These are phyloP conservation scores for Dilophus febrilis DNA, from an alignment of 2,888 invertebrate species.

Conservation along the genomic window DNA sequence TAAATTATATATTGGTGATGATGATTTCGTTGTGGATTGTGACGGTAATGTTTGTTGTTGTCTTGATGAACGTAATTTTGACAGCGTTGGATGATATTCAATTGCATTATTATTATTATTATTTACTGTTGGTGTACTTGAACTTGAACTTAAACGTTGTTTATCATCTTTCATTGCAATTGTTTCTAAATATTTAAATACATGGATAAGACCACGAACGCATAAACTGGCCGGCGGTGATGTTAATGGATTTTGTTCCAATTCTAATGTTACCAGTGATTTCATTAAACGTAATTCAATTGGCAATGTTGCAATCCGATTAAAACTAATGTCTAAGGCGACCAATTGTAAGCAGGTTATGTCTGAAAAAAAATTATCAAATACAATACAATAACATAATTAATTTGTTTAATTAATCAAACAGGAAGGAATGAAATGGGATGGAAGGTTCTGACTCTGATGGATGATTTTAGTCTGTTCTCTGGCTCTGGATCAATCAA, in stretches of 20 bases:
- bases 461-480: no score
- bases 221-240: conserved; percentile 84
- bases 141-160: conserved; percentile 10
- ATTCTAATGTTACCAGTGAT: conserved; percentile 59
- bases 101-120: conserved; percentile 10
- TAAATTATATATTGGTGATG: no score
- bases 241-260: conserved; percentile 81
- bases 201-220: conserved; percentile 82
- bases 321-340: conserved; percentile 77
- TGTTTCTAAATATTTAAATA: conserved; percentile 85
- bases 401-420: no score
- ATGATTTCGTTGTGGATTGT: neutral
- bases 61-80: conserved; percentile 24
- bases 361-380: conserved; percentile 37
- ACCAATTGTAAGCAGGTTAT: conserved; percentile 71
- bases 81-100: conserved; percentile 13
- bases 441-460: no score
- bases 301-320: conserved; percentile 76
- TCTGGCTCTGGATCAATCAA: no score
- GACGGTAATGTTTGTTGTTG: conserved; percentile 16
- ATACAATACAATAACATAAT: conserved; percentile 2
- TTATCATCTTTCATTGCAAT: conserved; percentile 55
- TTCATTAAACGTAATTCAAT: conserved; percentile 76
- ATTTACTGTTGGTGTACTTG: conserved; percentile 16
- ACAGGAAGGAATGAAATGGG: no score